Conservation (phyloP, 2,113 vertebrate species). For the Cygnus buccinator region DNA sequence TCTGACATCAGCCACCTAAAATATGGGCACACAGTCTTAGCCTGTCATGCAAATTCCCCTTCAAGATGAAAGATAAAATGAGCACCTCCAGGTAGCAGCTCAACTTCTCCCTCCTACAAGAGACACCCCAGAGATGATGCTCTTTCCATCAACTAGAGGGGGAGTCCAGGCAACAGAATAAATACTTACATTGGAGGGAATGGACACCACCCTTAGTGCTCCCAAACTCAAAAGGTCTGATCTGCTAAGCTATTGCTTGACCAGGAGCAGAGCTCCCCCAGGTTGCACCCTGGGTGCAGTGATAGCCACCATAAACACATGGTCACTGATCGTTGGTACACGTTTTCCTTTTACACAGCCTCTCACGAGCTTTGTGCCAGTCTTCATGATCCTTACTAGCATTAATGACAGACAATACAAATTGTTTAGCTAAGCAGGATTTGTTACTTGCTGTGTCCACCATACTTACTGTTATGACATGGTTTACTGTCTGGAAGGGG, state of each 20-base stretch:
- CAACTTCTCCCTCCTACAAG: not conserved
- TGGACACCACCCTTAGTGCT: not conserved
- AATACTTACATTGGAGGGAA: not conserved
- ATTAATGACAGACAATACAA: not conserved
- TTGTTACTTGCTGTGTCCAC: not conserved
- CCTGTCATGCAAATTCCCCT: not conserved
- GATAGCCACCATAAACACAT: not conserved
- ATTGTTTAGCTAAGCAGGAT: not conserved
- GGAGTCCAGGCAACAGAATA: not conserved
- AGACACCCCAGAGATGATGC: not conserved
- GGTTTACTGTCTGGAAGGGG: slow-evolving; percentile 66
- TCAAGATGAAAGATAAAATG: not conserved
- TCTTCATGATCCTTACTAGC: not conserved
- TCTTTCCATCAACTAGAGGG: not conserved
- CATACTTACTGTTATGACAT: slow-evolving; percentile 77
- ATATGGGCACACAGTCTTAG: not conserved
- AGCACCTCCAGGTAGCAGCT: not conserved
- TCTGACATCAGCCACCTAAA: not conserved
- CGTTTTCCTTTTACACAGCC: not conserved
- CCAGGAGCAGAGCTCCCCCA: not conserved
- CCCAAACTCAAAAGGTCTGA: not conserved
- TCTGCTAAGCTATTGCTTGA: not conserved
- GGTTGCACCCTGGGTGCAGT: not conserved
- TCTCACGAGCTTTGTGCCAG: not conserved
- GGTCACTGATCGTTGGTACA: not conserved